A percentile compares a stretch with the other conserved stretches of the same genome.
phyloP scores from a whole-genome alignment of 2,113 vertebrate species.

The Propithecus coquereli region DNA sequence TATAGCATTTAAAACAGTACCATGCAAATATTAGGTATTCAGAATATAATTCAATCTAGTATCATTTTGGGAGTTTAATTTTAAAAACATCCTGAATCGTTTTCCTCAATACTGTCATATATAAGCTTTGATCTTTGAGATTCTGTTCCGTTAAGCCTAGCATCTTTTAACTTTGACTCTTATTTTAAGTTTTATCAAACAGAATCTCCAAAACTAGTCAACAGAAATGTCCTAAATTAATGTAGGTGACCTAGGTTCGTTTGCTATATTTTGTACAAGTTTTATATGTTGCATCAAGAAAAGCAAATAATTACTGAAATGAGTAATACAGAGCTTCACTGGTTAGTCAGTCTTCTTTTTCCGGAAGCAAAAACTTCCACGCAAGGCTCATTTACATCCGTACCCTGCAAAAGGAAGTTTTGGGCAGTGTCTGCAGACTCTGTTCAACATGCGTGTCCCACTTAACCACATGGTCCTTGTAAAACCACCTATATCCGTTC shows the following conservation, averaged over 20 bases:
- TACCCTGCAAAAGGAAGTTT: constrained; percentile 75
- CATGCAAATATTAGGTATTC: neutral
- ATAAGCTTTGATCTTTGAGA: neutral
- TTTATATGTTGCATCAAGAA: constrained; percentile 30
- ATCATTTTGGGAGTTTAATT: neutral
- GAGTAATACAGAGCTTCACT: constrained; percentile 56
- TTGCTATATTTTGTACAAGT: constrained; percentile 23
- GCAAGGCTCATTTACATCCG: constrained; percentile 12
- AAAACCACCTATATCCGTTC: constrained; percentile 67
- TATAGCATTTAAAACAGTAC: neutral
- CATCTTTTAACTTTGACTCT: neutral
- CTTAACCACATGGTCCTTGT: constrained; percentile 58
- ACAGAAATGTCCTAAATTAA: constrained; percentile 28
- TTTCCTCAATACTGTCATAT: neutral
- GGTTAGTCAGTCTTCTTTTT: constrained; percentile 67
- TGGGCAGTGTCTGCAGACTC: constrained; percentile 54
- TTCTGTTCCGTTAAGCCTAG: neutral
- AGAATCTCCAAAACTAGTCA: neutral
- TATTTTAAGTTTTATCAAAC: neutral
- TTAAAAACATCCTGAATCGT: constrained; percentile 20
- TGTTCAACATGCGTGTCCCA: constrained; percentile 54
- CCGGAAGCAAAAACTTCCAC: constrained; percentile 75
- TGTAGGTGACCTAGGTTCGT: constrained; percentile 4
- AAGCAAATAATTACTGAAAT: constrained; percentile 24
- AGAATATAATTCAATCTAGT: neutral